Conservation (phyloP, 1,140 invertebrate genomes). For the Anastrepha obliqua region DNA sequence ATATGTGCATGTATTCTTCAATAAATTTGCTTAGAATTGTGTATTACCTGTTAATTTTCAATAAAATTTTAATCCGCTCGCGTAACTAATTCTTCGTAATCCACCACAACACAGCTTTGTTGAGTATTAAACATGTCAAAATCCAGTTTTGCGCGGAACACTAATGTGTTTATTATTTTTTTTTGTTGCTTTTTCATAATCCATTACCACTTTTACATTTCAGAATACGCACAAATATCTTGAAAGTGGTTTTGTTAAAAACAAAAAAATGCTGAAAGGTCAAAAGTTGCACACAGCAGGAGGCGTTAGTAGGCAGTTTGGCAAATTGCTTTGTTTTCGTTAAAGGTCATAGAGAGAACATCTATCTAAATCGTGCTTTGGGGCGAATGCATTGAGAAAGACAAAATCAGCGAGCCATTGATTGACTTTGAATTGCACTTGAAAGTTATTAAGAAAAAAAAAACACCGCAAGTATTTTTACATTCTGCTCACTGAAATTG, state of each 20-base stretch:
- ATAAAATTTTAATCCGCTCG: constrained; percentile 31
- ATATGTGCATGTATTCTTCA: no score
- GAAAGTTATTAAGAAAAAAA: not conserved
- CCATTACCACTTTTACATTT: not conserved
- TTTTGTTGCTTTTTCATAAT: constrained; percentile 17
- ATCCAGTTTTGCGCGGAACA: not conserved
- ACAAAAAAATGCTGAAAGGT: not conserved
- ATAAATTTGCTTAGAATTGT: not conserved
- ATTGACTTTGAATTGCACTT: constrained; percentile 33
- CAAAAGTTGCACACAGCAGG: not conserved
- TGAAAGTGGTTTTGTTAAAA: not conserved
- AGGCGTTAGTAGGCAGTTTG: not conserved
- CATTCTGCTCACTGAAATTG: not conserved
- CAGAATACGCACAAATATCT: not conserved
- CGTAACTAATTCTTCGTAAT: not conserved
- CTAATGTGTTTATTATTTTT: not conserved
- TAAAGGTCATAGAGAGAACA: not conserved
- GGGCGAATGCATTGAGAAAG: not conserved
- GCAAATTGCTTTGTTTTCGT: not conserved
- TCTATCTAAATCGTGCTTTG: no score
- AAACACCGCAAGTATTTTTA: not conserved
- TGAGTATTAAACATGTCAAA: not conserved
- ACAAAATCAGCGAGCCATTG: not conserved
- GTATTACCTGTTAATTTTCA: not conserved
- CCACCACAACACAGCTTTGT: not conserved